phyloP scores from a whole-genome alignment of 2,888 invertebrate genomes.

The Prosapia bicincta region DNA sequence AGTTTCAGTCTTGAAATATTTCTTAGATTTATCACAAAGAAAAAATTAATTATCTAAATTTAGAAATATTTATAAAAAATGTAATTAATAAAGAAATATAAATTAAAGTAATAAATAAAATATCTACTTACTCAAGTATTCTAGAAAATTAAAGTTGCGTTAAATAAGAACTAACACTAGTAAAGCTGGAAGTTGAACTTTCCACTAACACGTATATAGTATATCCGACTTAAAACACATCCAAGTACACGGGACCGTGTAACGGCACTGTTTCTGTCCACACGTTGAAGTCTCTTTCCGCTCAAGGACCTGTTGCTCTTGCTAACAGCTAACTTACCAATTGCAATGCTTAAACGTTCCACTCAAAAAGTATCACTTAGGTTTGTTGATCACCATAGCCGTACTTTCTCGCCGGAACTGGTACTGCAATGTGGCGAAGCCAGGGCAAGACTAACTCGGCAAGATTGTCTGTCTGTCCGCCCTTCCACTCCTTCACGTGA shows the following conservation, averaged over 20 bases:
- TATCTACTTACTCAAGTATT: neutral
- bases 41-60: no score
- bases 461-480: conserved; percentile 1
- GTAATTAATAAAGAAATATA: no score
- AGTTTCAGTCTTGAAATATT: no score
- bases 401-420: neutral
- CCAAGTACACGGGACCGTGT: neutral
- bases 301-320: neutral
- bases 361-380: neutral
- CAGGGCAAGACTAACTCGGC: neutral
- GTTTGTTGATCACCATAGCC: neutral
- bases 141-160: neutral
- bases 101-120: neutral
- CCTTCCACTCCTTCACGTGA: neutral
- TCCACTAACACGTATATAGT: neutral
- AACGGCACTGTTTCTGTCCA: neutral
- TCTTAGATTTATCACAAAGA: no score
- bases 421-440: conserved; percentile 2
- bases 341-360: neutral
- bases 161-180: neutral
- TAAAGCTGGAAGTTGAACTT: neutral
- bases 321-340: neutral
- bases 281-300: neutral
- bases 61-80: no score
- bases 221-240: neutral